Base-by-base conservation (phyloP, 1,140 invertebrate species). In the Psilanteris sp. region DNA sequence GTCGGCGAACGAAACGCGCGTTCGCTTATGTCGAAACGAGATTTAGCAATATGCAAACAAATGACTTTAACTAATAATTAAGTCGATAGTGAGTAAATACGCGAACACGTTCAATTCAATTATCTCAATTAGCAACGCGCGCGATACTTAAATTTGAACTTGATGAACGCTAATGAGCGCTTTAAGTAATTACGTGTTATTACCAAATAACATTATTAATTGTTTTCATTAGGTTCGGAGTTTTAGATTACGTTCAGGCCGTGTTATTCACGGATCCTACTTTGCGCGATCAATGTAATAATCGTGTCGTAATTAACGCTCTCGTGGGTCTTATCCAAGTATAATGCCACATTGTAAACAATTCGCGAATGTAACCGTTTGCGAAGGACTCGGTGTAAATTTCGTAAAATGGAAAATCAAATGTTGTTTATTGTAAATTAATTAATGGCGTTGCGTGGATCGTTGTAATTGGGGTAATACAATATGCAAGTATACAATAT, bases 281-380 rank as follows among this genome's bases (percentile, higher is more conserved):
- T 52, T 50, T 22, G 14, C 31, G 50, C 29, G 52, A 52, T 64
- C 36, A 64, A 50, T 41, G 43, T 43, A 57, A 72, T 46, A 72
- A 73, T 73, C 39, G 59, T 64, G 48, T 66, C 70, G 59, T 73
- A 73, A 73, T 73, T 73, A 64, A 73, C 70, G 70, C 59, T 64
- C 68, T 44, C 57, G 41, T 57, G 57, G 50, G 34, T 50, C 34
- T 64, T 50, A 43, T 34, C 57, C 36, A 48, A 64, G 41, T 26
- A 64, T 62, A 29, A 43, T 50, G 18, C 41, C 66, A 43, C 54
- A 41, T 18, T 36, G 66, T 70, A 70, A 71, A 26, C 46, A 54
- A 61, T 59, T 70, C 27, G 46, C 29, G 61, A 71, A 61, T 50
- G 36, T 50, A 50, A 29, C 22, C 31, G 44, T 37, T 36, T 26